These are phyloP conservation scores for Cottus gobio DNA, from an alignment of 2,113 vertebrate species.

Conservation along the genomic window DNA sequence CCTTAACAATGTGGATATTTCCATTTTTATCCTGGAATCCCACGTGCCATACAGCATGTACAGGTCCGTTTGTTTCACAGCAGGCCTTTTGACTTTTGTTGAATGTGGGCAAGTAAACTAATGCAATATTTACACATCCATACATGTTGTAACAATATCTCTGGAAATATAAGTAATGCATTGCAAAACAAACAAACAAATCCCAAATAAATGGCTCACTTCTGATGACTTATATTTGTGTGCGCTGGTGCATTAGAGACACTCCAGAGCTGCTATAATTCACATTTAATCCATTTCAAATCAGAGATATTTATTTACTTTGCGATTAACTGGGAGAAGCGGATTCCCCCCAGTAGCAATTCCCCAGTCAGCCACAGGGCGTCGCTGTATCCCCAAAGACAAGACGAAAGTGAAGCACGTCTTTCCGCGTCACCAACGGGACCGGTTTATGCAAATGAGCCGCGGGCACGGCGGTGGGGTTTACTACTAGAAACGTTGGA, in stretches of 20 bases:
- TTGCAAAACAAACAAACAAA: too few relatives aligned
- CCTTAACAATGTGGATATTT: background rate
- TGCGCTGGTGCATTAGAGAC: background rate
- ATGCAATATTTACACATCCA: too few relatives aligned
- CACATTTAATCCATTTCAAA: background rate
- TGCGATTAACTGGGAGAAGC: background rate
- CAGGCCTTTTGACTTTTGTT: background rate
- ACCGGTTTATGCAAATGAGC: constrained; percentile 69
- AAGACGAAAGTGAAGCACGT: too few relatives aligned
- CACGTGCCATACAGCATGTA: background rate
- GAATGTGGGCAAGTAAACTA: background rate
- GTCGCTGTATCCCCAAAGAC: constrained; percentile 27
- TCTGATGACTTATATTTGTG: background rate
- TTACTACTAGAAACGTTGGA: background rate
- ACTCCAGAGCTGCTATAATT: background rate
- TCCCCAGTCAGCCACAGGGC: constrained; percentile 6
- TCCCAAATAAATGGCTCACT: background rate
- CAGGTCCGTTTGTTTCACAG: background rate
- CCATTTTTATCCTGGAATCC: background rate
- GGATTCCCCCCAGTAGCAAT: too few relatives aligned
- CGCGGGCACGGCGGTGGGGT: background rate
- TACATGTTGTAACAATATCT: background rate
- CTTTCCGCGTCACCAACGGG: constrained; percentile 50
- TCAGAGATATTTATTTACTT: background rate
- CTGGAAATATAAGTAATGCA: background rate